These are phyloP conservation scores for Sarotherodon lohbergeri DNA, from an alignment of 2,113 vertebrate genomes.

Conservation along the genomic window DNA sequence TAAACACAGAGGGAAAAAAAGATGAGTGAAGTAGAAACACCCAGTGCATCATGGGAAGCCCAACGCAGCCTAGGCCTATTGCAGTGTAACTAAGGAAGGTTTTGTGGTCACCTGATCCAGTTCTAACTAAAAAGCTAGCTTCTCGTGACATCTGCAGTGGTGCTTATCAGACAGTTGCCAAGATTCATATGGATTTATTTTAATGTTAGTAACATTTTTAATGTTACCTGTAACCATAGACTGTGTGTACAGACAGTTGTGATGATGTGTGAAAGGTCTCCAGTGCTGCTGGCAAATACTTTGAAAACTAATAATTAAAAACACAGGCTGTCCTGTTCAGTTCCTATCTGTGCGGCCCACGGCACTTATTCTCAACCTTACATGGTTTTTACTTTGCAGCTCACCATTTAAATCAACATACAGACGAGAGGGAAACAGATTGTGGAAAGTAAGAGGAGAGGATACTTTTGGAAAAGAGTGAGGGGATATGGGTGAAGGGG, in stretches of 20 bases:
- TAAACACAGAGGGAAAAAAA: neutral
- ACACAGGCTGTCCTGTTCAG: neutral
- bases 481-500: slow-evolving; percentile 33
- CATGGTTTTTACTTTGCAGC: slow-evolving; percentile 23
- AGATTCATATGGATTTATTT: neutral
- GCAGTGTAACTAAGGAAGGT: neutral
- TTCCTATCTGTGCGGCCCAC: neutral
- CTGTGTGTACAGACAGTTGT: neutral
- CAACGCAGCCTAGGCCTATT: neutral
- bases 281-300: neutral
- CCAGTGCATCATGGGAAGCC: neutral
- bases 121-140: neutral
- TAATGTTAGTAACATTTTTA: neutral
- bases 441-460: neutral
- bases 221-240: neutral
- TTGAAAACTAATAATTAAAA: slow-evolving; percentile 4
- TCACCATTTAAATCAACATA: neutral
- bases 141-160: neutral
- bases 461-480: neutral
- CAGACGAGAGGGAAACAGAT: neutral
- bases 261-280: neutral
- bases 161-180: neutral
- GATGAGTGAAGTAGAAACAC: neutral
- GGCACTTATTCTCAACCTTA: slow-evolving; percentile 10
- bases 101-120: neutral